Evolutionary conservation across 1,140 invertebrate genomes (phyloP).

Genomic region (Cardiocondyla obscurior): DNA sequence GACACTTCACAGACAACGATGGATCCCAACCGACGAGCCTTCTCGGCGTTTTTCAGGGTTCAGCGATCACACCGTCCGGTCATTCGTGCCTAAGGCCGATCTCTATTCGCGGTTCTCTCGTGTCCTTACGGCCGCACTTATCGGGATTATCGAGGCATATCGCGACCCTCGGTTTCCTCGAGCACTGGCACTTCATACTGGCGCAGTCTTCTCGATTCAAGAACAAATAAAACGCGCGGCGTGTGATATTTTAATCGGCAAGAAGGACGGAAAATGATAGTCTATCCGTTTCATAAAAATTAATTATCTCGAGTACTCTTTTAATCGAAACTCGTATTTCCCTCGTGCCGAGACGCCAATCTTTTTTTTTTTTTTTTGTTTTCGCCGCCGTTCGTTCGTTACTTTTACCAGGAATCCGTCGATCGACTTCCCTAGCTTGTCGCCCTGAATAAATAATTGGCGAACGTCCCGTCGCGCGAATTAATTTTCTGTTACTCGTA

Average conservation of each 20-base stretch:
- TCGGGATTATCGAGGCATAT: conserved; percentile 72
- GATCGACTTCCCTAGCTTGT: not conserved
- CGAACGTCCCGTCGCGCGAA: conserved; percentile 10
- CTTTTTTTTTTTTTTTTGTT: not conserved
- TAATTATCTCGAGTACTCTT: not conserved
- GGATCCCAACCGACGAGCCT: conserved; percentile 4
- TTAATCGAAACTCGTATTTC: not conserved
- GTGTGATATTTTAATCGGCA: not conserved
- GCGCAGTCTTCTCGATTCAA: not conserved
- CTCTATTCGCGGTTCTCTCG: conserved; percentile 21
- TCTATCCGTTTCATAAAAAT: not conserved
- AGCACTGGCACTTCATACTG: not conserved
- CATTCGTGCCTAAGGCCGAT: conserved; percentile 26
- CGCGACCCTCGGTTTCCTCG: conserved; percentile 52
- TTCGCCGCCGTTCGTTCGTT: not conserved
- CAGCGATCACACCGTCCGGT: conserved; percentile 21
- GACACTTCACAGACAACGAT: conserved; percentile 28
- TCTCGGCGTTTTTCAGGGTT: conserved; percentile 34
- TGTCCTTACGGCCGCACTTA: conserved; percentile 61
- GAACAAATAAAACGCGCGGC: not conserved
- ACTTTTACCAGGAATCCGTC: not conserved
- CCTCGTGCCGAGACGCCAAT: not conserved
- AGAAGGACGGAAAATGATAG: not conserved
- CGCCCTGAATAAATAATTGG: conserved; percentile 3
- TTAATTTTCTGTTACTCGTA: conserved; percentile 48